Evolutionary conservation across 2,888 invertebrate genomes (phyloP), one percentile per base, ranked within the genome.

Genomic region (Germaria angustata): DNA sequence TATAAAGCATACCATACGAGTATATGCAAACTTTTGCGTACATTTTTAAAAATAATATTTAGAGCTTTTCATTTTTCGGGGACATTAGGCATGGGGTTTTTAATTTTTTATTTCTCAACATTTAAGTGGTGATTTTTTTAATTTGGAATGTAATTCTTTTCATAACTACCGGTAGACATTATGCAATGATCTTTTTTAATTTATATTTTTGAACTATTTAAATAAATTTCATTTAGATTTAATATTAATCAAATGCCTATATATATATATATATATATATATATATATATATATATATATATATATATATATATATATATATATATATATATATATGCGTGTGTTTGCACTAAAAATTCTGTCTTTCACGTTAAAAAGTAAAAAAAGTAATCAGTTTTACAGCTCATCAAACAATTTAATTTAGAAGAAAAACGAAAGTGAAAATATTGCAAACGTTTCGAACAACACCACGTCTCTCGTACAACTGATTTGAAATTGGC

Each of bases 381-480:
- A 44, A 34, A 44, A 34, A 41, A 46, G 57, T 49, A 32, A 51
- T 53, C 55, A 61, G 41, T 61, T 53, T 6, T 4, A 61, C 68
- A 61, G 9, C 22, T 55, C 39, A 65, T 66, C 51, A 36, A 28
- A 55, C 7, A 36, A 49, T 41, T 34, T 68, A 32, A 68, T 34
- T 51, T 17, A 71, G 15, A 55, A 41, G 15, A 65, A 36, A 46
- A 17, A 9, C 8, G 17, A 32, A 51, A 24, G 13, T n/a, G 6
- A 24, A 76, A 46, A 46, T 72, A 53, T 51, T 75, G 66, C 72
- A 80, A 84, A 83, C 81, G 86, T 83, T 84, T 85, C 81, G 81
- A 84, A 85, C 85, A 84, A 84, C 84, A 83, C 84, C 71, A 84
- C 85, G 84, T 79, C 84, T 85, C 83, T 80, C 84, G 80, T 75